phyloP scores from a whole-genome alignment of 2,797 vertebrate genomes.

The Leptatherina wallacei region DNA sequence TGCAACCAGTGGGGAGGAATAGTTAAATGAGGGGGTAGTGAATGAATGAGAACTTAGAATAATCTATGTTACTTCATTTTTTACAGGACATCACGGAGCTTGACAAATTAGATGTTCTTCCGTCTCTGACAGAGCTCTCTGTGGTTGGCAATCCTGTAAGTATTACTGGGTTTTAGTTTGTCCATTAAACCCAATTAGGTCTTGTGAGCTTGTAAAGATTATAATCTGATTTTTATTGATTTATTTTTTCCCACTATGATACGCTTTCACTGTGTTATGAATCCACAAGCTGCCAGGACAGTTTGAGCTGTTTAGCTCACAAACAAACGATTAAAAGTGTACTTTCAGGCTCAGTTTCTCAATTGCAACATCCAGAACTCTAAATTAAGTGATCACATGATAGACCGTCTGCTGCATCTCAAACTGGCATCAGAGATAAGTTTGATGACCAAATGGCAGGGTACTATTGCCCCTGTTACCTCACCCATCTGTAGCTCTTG shows the following conservation, averaged over 20 bases:
- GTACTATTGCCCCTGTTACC: constrained; percentile 68
- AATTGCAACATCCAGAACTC: constrained; percentile 51
- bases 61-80: constrained; percentile 30
- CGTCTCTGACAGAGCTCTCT: constrained; percentile 87
- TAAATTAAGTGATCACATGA: constrained; percentile 79
- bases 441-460: constrained; percentile 76
- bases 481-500: constrained; percentile 77
- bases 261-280: constrained; percentile 8
- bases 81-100: constrained; percentile 86
- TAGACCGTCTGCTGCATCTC: constrained; percentile 71
- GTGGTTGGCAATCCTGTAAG: constrained; percentile 89
- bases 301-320: constrained; percentile 15
- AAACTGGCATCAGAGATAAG: constrained; percentile 76
- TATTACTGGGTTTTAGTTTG: constrained; percentile 46
- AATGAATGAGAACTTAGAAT: constrained; percentile 5
- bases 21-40: background rate
- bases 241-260: constrained; percentile 1
- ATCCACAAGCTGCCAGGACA: constrained; percentile 8
- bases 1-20: constrained; percentile 9
- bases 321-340: constrained; percentile 29
- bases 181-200: constrained; percentile 19
- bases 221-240: background rate
- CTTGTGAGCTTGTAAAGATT: constrained; percentile 9
- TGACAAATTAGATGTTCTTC: constrained; percentile 87
- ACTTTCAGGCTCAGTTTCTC: constrained; percentile 53